Evolutionary conservation across 2,797 vertebrate species (phyloP), one percentile per base, ranked within the genome.

Genomic region (Cephalopachus bancanus): DNA sequence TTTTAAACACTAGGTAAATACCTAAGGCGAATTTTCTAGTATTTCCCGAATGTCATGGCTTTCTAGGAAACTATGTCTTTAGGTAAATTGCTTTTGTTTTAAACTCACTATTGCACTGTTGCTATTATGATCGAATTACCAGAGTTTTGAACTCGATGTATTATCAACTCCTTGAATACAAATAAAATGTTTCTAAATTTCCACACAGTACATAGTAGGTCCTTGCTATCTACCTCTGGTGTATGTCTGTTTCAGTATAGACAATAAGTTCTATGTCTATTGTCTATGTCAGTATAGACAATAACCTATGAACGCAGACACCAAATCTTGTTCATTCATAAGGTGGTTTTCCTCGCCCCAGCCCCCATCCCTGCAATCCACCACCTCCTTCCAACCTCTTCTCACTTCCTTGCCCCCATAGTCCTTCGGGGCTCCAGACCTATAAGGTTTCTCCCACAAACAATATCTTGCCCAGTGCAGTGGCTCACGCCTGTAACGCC

Each of bases 131-230:
- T 83, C 64, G 19, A 92, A 51, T 75, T 90, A 92, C 17, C 64
- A 20, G 79, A 55, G 3, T 57, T 93, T 89, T 90, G 60, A 92
- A 92, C 60, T 91, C 8, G 76, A 33, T 22, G 80, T 79, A 37
- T 64, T 83, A 84, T 69, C 86, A 96, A 55, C 6, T 80, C 69
- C 67, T 37, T 33, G 22, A 81, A 79, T n/a, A 84, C 3, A 84
- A 92, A 33, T 57, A 89, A 78, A 20, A 81, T 30, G 16, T 57
- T 37, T 91, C 69, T 83, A 74, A 93, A 91, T 65, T 67, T 94
- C 19, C 16, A 60, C 12, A 49, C 1, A 69, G 44, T 1, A 75
- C 5, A 22, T 14, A 90, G 53, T 30, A 93, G 22, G 49, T 64
- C 81, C 19, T 62, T 19, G 72, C 9, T 60, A 91, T 75, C 14